Conservation (phyloP, 2,113 vertebrate species). For the Hucho hucho region DNA sequence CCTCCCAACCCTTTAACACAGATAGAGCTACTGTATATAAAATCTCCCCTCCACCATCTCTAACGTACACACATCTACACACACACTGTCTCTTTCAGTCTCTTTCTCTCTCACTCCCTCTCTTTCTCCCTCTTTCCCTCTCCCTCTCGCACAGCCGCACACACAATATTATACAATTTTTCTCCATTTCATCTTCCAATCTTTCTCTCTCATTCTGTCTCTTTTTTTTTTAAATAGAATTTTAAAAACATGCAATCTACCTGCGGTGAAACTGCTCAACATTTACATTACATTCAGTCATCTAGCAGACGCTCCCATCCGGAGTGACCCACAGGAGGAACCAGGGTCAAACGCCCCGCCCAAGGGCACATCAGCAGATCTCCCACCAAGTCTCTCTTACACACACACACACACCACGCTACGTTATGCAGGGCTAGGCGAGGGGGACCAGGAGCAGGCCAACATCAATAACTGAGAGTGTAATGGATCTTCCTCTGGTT, state of each 20-base stretch:
- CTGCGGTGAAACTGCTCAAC: too few relatives aligned
- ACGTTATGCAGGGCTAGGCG: neutral
- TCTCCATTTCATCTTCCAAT: neutral
- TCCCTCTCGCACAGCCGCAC: too few relatives aligned
- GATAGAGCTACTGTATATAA: conserved; percentile 36
- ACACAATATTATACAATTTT: neutral
- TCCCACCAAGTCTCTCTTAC: too few relatives aligned
- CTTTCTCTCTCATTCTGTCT: neutral
- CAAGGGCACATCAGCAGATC: too few relatives aligned
- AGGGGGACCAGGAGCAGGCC: neutral
- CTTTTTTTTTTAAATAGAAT: too few relatives aligned
- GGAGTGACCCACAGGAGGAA: too few relatives aligned
- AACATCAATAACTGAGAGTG: conserved; percentile 28
- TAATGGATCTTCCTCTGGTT: conserved; percentile 57
- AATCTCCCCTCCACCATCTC: conserved; percentile 12
- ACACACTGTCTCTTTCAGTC: neutral
- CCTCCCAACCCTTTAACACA: conserved; percentile 31
- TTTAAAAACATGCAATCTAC: neutral
- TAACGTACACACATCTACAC: neutral
- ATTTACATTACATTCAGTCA: too few relatives aligned
- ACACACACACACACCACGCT: neutral
- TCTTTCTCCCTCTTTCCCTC: neutral
- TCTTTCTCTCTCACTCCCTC: neutral
- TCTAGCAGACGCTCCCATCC: too few relatives aligned
- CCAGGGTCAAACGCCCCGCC: too few relatives aligned